Evolutionary conservation across 2,888 invertebrate genomes (phyloP).

Genomic region (Peribatodes rhomboidaria): DNA sequence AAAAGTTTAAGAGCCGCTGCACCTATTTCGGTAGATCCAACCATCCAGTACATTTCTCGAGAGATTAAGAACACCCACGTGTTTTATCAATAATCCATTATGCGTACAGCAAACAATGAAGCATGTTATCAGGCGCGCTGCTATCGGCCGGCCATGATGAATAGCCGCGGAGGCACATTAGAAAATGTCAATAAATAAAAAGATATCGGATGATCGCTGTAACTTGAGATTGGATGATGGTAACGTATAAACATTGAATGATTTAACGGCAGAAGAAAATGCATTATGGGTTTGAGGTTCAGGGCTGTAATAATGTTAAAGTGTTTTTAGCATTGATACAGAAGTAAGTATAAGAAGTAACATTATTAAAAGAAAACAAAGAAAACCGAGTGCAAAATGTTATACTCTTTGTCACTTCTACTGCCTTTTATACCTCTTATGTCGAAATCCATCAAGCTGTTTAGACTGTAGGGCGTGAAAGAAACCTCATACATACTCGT

Average conservation of each 20-base stretch:
- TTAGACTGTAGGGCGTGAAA: no score
- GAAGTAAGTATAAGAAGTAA: no score
- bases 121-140: slow-evolving; percentile 73
- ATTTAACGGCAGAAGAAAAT: slow-evolving; percentile 18
- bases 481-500: no score
- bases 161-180: slow-evolving; percentile 76
- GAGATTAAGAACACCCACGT: slow-evolving; percentile 85
- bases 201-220: slow-evolving; percentile 76
- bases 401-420: no score
- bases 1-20: slow-evolving; percentile 30
- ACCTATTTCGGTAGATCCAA: slow-evolving; percentile 68
- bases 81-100: slow-evolving; percentile 86
- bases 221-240: slow-evolving; percentile 40
- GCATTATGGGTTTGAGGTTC: slow-evolving; percentile 4
- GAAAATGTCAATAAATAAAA: slow-evolving; percentile 86
- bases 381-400: no score
- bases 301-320: no score
- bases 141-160: slow-evolving; percentile 78
- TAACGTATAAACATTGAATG: slow-evolving; percentile 18
- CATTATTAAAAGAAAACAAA: no score
- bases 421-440: no score
- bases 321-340: no score
- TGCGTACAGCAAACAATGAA: slow-evolving; percentile 82
- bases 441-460: no score
- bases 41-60: slow-evolving; percentile 70